Evolutionary conservation across 2,113 vertebrate species (phyloP).

Genomic region (Eulemur macaco): DNA sequence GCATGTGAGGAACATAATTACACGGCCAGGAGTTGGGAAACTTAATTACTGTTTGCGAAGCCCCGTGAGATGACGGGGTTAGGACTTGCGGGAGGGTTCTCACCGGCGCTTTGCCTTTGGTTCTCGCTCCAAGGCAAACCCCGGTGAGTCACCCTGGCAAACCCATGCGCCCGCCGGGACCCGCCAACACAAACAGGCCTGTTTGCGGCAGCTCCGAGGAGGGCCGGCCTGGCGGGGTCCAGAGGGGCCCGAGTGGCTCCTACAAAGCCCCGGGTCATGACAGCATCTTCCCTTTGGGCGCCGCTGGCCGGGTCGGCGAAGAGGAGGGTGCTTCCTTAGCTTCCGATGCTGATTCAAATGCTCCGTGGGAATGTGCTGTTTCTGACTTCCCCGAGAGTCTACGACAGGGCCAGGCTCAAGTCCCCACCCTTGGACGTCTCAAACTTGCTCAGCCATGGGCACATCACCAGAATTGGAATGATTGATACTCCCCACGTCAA

Average conservation of each 20-base stretch:
- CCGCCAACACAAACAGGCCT: not conserved
- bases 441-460: rapidly evolving
- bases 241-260: not conserved
- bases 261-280: not conserved
- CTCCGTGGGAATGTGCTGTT: rapidly evolving
- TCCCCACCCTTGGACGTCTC: too few relatives aligned
- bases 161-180: not conserved
- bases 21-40: not conserved
- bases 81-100: rapidly evolving
- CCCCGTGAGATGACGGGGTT: not conserved
- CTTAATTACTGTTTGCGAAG: not conserved
- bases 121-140: rapidly evolving
- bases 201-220: rapidly evolving
- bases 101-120: too few relatives aligned
- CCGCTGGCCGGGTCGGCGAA: rapidly evolving
- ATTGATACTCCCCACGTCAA: not conserved
- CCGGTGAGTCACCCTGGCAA: not conserved
- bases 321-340: not conserved
- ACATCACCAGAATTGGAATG: rapidly evolving
- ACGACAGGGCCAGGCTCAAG: rapidly evolving
- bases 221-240: not conserved
- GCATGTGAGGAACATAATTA: constrained; percentile 4
- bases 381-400: not conserved
- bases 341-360: rapidly evolving
- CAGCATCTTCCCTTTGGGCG: not conserved